Evolutionary conservation across 2,888 invertebrate genomes (phyloP), one percentile per base, ranked within the genome.

Genomic region (Stegana nigrithorax): DNA sequence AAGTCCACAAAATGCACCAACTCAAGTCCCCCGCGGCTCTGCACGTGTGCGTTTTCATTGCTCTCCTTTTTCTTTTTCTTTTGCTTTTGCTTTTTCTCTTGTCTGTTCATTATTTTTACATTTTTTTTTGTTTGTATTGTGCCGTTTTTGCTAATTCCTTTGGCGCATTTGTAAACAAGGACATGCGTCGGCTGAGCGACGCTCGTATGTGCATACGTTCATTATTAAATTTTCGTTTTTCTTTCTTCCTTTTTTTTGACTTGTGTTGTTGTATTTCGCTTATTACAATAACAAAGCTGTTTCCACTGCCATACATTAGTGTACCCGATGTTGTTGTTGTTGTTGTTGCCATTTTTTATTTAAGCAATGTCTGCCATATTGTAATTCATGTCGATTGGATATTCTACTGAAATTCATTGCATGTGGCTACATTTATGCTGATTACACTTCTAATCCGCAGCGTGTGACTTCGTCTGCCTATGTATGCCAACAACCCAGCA

Each of bases 1-100:
- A 29, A 32, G 32, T 57, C 59, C 58, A 45, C 42, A 51, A 29
- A 57, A 59, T 36, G 39, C 53, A 10, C 39, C 25, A 44, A 29
- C 25, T 53, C 19, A 72, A 75, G 79, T 83, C 80, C 84, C 83
- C 83, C 78, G 82, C 81, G 81, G 83, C 83, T 83, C 80, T 83
- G 83, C 83, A 84, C 83, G 84, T 84, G 83, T 84, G 78, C 83
- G 72, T 25, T 26, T 27, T 57, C 36, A 32, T 29, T 19, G 8
- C 45, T 29, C 10, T 39, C 29, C 19, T 50, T 12, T n/a, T 23
- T 42, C 14, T 14, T n/a, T 42, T 42, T 47, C n/a, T 44, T 44
- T 25, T 39, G 39, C 21, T 14, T 47, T 25, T 17, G 36, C 26
- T 4, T 26, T 39, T 23, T 32, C 60, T 60, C 60, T 14, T n/a